Conservation (phyloP, 2,113 vertebrate species). For the Pseudorhombus dupliciocellatus region DNA sequence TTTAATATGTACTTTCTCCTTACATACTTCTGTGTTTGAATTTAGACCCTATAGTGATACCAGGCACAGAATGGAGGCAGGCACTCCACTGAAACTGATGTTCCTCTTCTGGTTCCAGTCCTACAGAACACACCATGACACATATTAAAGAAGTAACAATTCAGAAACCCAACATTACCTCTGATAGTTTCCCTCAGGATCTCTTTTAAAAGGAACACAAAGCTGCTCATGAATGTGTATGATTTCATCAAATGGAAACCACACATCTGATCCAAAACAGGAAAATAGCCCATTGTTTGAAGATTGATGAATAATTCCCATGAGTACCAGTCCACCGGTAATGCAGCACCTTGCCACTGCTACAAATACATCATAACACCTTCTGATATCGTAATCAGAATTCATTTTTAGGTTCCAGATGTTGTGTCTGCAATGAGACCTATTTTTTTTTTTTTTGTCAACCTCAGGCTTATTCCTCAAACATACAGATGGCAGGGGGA, state of each 20-base stretch:
- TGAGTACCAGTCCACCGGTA: background rate
- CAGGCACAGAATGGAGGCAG: slow-evolving; percentile 21
- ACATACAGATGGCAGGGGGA: slow-evolving; percentile 29
- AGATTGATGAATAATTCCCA: background rate
- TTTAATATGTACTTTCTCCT: no score
- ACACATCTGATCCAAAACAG: slow-evolving; percentile 10
- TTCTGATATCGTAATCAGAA: slow-evolving; percentile 18
- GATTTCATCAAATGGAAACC: slow-evolving; percentile 21
- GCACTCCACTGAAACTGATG: background rate
- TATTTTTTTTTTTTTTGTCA: slow-evolving; percentile 18
- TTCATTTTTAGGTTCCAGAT: slow-evolving; percentile 13
- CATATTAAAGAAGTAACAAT: slow-evolving; percentile 22
- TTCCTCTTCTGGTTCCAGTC: background rate
- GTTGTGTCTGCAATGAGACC: slow-evolving; percentile 14
- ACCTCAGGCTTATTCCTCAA: slow-evolving; percentile 29
- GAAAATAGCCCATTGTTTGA: slow-evolving; percentile 8
- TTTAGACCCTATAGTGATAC: slow-evolving; percentile 3
- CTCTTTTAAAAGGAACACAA: slow-evolving; percentile 21
- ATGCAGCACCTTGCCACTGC: background rate
- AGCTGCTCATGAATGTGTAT: slow-evolving; percentile 19
- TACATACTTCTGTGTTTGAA: no score
- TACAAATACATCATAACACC: background rate
- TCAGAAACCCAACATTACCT: slow-evolving; percentile 4
- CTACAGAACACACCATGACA: slow-evolving; percentile 2
- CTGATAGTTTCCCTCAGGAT: slow-evolving; percentile 13